phyloP scores from a whole-genome alignment of 2,113 vertebrate genomes.

The Brachyistius frenatus region DNA sequence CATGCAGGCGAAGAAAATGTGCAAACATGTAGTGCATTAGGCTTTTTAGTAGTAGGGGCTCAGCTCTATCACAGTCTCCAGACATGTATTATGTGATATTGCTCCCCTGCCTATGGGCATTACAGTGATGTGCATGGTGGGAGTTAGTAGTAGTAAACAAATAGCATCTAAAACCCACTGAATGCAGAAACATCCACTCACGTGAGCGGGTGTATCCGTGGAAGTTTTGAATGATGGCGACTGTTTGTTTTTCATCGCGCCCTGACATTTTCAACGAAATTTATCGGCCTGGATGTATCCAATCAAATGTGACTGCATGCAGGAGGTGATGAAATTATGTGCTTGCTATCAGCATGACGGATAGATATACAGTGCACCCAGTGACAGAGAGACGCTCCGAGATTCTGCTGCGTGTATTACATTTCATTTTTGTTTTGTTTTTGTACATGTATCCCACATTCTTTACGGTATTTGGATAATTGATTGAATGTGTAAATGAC shows the following conservation, averaged over 20 bases:
- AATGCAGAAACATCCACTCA: constrained; percentile 42
- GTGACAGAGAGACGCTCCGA: constrained; percentile 21
- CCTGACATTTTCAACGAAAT: constrained; percentile 59
- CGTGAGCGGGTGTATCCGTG: background rate
- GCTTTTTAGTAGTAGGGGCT: constrained; percentile 29
- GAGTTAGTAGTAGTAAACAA: constrained; percentile 56
- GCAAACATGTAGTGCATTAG: constrained; percentile 18
- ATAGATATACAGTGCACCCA: constrained; percentile 32
- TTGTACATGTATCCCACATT: constrained; percentile 13
- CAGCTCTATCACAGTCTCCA: constrained; percentile 49
- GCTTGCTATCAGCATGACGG: constrained; percentile 38
- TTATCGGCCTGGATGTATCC: constrained; percentile 38
- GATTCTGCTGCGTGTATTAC: background rate
- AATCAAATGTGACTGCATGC: constrained; percentile 39
- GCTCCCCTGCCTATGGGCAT: constrained; percentile 64
- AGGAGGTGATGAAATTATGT: constrained; percentile 52
- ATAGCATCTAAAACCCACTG: constrained; percentile 49
- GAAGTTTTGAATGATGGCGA: constrained; percentile 50
- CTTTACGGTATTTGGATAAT: constrained; percentile 66
- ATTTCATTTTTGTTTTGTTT: too few relatives aligned
- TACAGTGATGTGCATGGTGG: constrained; percentile 53
- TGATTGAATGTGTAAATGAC: constrained; percentile 69
- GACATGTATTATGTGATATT: constrained; percentile 60
- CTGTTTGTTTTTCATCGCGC: constrained; percentile 37
- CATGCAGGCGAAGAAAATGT: constrained; percentile 6